These are phyloP conservation scores for Leptoclinus maculatus DNA, from an alignment of 2,797 vertebrate species.

Conservation along the genomic window DNA sequence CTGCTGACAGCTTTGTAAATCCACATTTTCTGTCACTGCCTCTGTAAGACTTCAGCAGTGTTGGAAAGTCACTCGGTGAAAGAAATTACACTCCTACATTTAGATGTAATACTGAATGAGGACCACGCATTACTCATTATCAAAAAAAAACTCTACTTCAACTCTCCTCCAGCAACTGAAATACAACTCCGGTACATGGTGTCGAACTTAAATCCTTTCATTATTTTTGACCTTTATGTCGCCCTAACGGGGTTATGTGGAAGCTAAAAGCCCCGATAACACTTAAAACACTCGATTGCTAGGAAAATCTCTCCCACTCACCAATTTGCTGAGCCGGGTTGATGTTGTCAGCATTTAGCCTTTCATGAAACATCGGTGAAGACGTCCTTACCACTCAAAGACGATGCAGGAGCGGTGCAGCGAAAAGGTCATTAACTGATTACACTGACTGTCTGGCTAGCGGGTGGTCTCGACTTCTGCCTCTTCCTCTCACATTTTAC, in stretches of 20 bases:
- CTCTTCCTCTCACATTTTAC: constrained; percentile 35
- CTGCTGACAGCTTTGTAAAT: constrained; percentile 24
- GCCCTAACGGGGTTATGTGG: background rate
- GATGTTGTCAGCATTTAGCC: constrained; percentile 3
- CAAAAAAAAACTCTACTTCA: background rate
- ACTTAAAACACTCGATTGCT: background rate
- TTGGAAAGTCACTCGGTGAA: background rate
- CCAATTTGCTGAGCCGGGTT: constrained; percentile 1
- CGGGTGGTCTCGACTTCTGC: constrained; percentile 33
- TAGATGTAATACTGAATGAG: background rate
- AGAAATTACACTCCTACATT: background rate
- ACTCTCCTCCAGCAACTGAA: background rate
- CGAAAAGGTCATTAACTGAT: constrained; percentile 71
- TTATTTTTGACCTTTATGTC: constrained; percentile 14
- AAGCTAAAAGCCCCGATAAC: background rate
- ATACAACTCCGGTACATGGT: background rate
- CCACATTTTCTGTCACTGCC: background rate
- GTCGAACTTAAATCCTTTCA: background rate
- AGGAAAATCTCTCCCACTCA: constrained; percentile 1
- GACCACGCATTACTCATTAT: background rate
- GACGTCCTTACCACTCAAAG: constrained; percentile 30
- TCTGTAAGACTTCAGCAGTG: background rate
- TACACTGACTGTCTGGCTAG: constrained; percentile 39
- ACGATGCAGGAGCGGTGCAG: constrained; percentile 32
- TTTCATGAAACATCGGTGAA: constrained; percentile 6